Evolutionary conservation across 2,888 invertebrate genomes (phyloP).

Genomic region (Meteorus cinctellus): DNA sequence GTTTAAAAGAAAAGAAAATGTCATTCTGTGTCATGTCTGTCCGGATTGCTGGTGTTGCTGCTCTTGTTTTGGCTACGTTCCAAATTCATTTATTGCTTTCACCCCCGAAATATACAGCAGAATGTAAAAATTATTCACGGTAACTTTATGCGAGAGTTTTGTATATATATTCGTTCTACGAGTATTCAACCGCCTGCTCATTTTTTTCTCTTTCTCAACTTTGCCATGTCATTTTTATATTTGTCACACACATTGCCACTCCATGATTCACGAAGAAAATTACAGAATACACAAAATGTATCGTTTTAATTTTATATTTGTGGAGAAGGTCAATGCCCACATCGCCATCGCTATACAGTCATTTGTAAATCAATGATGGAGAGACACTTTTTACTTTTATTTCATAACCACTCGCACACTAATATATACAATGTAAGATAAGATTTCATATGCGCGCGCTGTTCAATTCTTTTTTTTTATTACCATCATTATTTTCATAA

Average conservation of each 20-base stretch:
- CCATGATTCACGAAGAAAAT: slow-evolving; percentile 33
- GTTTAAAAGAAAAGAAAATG: slow-evolving; percentile 1
- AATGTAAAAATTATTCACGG: not conserved
- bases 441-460: slow-evolving; percentile 16
- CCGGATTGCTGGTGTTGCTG: not conserved
- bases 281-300: slow-evolving; percentile 19
- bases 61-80: slow-evolving; percentile 46
- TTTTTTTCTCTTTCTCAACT: slow-evolving; percentile 19
- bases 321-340: slow-evolving; percentile 32
- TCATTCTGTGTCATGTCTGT: not conserved
- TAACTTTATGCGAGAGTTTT: not conserved
- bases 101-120: slow-evolving; percentile 45
- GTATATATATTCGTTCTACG: too few species aligned
- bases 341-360: slow-evolving; percentile 21
- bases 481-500: not conserved
- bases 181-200: not conserved
- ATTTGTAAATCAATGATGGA: slow-evolving; percentile 39
- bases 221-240: too few species aligned
- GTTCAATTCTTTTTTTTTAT: not conserved
- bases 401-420: slow-evolving; percentile 11
- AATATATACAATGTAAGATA: slow-evolving; percentile 22
- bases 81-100: slow-evolving; percentile 47
- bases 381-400: slow-evolving; percentile 30
- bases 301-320: slow-evolving; percentile 45
- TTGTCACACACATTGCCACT: not conserved